Evolutionary conservation across 2,113 vertebrate genomes (phyloP).

Genomic region (Cebus imitator): DNA sequence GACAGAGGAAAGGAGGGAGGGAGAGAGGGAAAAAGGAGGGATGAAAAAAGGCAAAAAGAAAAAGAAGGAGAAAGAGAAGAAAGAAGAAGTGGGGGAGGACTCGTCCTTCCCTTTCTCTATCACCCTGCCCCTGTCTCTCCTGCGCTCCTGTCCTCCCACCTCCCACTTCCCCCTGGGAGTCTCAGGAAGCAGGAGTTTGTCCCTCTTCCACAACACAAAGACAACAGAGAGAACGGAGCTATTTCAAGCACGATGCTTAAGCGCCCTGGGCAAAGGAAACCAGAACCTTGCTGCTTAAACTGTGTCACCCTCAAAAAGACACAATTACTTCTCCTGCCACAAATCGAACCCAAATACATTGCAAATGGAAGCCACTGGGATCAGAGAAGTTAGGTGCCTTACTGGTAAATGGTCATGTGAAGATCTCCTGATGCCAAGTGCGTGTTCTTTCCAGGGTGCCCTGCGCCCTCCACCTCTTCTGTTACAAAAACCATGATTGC

Average conservation of each 20-base stretch:
- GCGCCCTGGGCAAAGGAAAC: not conserved
- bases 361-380: not conserved
- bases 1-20: too few relatives aligned
- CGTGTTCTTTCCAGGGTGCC: fast-evolving
- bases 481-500: fast-evolving
- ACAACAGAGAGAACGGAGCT: not conserved
- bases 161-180: not conserved
- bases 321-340: not conserved
- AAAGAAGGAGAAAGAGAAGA: too few relatives aligned
- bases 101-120: fast-evolving
- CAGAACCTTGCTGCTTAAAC: not conserved
- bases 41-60: too few relatives aligned
- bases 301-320: not conserved
- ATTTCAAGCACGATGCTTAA: not conserved
- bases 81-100: too few relatives aligned
- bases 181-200: not conserved
- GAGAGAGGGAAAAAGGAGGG: too few relatives aligned
- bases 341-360: not conserved
- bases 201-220: not conserved
- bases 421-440: not conserved
- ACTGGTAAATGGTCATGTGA: fast-evolving
- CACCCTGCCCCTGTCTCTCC: fast-evolving
- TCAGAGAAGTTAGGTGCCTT: not conserved
- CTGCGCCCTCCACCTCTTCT: too few relatives aligned
- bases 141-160: too few relatives aligned